Conservation (phyloP, 2,888 invertebrate species). For the Operophtera brumata region DNA sequence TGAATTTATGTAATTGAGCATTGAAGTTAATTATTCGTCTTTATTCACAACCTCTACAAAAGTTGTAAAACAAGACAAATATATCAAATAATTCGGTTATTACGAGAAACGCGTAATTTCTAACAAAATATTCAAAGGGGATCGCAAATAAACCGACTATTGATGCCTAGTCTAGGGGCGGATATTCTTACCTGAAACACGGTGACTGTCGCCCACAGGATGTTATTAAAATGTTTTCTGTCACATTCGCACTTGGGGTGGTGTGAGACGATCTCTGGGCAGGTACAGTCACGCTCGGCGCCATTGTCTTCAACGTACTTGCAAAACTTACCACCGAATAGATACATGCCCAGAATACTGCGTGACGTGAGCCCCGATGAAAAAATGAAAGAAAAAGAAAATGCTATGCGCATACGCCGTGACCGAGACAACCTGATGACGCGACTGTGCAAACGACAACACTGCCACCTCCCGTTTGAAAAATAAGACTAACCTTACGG, state of each 20-base stretch:
- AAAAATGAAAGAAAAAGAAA: slow-evolving; percentile 79
- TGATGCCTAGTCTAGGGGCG: slow-evolving; percentile 57
- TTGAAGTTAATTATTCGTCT: slow-evolving; percentile 38
- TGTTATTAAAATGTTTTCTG: slow-evolving; percentile 99
- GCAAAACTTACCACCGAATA: slow-evolving; percentile 99
- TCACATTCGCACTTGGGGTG: slow-evolving; percentile 96
- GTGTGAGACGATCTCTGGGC: slow-evolving; percentile 93
- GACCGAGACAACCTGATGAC: slow-evolving; percentile 66
- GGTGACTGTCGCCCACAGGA: slow-evolving; percentile 98
- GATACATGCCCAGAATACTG: slow-evolving; percentile 99
- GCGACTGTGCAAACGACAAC: slow-evolving; percentile 57
- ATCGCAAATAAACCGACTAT: slow-evolving; percentile 76
- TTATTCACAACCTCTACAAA: slow-evolving; percentile 38
- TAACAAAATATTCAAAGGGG: slow-evolving; percentile 65
- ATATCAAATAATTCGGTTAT: slow-evolving; percentile 36
- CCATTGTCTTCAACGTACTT: slow-evolving; percentile 94
- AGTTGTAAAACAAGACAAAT: slow-evolving; percentile 53
- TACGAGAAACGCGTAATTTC: slow-evolving; percentile 71
- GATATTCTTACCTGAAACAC: slow-evolving; percentile 94
- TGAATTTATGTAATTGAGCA: slow-evolving; percentile 28
- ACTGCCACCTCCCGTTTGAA: slow-evolving; percentile 52
- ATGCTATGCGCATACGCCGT: slow-evolving; percentile 78
- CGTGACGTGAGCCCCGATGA: slow-evolving; percentile 76
- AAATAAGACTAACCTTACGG: slow-evolving; percentile 55
- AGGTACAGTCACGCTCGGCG: slow-evolving; percentile 93